These are phyloP conservation scores for Catharus fuscescens DNA, from an alignment of 2,113 vertebrate species.

Conservation along the genomic window DNA sequence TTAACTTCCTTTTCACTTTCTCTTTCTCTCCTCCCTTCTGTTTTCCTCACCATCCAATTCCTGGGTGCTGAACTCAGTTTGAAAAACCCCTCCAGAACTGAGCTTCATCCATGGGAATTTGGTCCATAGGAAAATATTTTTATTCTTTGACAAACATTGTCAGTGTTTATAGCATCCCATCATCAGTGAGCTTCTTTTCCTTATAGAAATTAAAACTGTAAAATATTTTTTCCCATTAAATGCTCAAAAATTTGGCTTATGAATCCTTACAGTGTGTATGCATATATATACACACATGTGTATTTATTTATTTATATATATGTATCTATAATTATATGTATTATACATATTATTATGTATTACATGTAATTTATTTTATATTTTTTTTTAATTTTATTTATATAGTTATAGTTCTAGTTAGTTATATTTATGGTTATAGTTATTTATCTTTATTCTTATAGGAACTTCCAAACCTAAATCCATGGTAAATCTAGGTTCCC, in stretches of 20 bases:
- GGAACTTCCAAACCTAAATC: not conserved
- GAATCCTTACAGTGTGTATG: not conserved
- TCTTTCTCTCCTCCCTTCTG: not conserved
- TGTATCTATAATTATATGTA: too few species aligned
- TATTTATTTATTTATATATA: too few species aligned
- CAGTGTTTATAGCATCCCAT: not conserved
- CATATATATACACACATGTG: too few species aligned
- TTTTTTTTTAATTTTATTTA: too few species aligned
- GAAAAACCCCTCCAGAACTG: not conserved
- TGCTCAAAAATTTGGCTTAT: not conserved
- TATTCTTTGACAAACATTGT: not conserved
- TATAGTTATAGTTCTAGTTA: too few species aligned
- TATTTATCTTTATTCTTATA: not conserved
- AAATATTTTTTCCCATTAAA: not conserved
- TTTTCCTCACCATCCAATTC: not conserved
- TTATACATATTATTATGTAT: too few species aligned
- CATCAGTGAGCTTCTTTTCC: not conserved
- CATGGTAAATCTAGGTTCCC: not conserved
- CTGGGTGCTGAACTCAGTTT: not conserved
- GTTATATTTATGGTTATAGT: too few species aligned
- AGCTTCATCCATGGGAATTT: not conserved
- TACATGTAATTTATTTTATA: too few species aligned
- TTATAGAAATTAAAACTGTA: not conserved
- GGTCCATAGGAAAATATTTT: not conserved
- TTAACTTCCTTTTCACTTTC: slow-evolving; percentile 44